These are phyloP conservation scores for Phaetusa simplex DNA, from an alignment of 2,113 vertebrate species.

Conservation along the genomic window DNA sequence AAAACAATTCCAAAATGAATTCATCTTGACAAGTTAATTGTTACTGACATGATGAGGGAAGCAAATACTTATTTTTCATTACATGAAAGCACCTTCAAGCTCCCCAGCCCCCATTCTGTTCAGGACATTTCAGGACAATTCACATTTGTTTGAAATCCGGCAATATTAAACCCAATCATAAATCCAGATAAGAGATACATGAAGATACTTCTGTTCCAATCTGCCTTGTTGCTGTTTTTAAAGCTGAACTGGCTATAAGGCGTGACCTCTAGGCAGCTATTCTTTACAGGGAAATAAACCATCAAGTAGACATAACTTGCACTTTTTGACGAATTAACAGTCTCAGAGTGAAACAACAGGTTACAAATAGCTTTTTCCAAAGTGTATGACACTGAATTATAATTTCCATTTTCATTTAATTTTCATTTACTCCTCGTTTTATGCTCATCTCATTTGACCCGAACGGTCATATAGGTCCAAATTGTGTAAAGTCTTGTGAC, in stretches of 20 bases:
- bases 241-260: not conserved
- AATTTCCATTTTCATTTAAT: not conserved
- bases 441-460: not conserved
- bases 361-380: not conserved
- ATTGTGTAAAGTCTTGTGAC: not conserved
- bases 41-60: not conserved
- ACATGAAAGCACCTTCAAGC: not conserved
- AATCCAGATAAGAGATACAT: not conserved
- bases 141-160: not conserved
- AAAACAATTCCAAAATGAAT: not conserved
- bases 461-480: not conserved
- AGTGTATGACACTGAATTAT: not conserved
- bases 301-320: not conserved
- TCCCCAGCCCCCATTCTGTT: not conserved
- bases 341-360: not conserved
- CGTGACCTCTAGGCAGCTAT: fast-evolving
- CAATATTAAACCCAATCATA: not conserved
- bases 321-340: not conserved
- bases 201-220: not conserved
- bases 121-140: not conserved
- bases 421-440: not conserved
- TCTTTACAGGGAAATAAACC: not conserved
- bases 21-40: not conserved
- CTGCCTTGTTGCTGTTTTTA: not conserved
- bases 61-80: not conserved